These are phyloP conservation scores for Syngnathus rostellatus DNA, from an alignment of 2,797 vertebrate genomes.

Conservation along the genomic window DNA sequence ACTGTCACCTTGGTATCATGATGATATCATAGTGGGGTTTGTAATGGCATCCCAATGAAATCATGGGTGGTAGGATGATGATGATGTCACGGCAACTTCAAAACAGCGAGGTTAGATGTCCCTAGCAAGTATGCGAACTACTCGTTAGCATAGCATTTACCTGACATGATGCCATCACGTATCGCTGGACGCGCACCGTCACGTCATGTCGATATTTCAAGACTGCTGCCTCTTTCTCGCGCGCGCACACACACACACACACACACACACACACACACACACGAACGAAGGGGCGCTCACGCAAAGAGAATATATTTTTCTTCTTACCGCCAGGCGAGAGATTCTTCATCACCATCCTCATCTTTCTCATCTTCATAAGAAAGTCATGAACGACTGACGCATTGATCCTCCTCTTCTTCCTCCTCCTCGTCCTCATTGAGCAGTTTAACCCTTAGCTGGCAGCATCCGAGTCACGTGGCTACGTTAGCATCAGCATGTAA, in stretches of 20 bases:
- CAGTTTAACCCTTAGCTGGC: constrained; percentile 10
- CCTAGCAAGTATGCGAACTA: neutral
- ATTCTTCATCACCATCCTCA: constrained; percentile 16
- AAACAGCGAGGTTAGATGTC: no score
- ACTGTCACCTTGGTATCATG: neutral
- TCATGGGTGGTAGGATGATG: neutral
- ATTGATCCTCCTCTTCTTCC: constrained; percentile 22
- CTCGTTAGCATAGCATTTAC: neutral
- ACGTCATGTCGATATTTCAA: neutral
- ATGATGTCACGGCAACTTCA: neutral
- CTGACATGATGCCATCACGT: neutral
- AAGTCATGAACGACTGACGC: constrained; percentile 10
- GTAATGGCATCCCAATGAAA: neutral
- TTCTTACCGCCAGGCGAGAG: constrained; percentile 35
- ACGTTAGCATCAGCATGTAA: neutral
- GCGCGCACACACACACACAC: neutral
- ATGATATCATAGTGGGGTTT: neutral
- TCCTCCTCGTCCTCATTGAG: constrained; percentile 21
- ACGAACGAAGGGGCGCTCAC: no score
- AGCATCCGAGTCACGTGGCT: neutral
- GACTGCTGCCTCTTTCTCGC: neutral
- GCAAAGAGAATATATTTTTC: neutral
- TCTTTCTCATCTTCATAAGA: constrained; percentile 13
- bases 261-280: no score
- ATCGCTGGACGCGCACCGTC: neutral